Base-by-base conservation (phyloP, 2,888 invertebrate genomes). In the Nephrotoma flavescens region DNA sequence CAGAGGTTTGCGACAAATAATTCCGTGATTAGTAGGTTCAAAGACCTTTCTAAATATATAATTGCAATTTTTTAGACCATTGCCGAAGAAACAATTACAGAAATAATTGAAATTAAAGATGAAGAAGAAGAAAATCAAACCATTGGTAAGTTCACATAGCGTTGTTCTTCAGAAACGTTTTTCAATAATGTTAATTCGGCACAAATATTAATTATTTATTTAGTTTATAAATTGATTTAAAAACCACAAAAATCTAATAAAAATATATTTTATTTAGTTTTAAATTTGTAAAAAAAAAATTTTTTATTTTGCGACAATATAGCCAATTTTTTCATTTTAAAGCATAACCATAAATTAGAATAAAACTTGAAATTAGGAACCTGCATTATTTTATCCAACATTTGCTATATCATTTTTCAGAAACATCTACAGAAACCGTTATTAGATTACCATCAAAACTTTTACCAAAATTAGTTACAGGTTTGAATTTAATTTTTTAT, bases 71-170 rank as follows among this genome's bases (percentile, higher is more conserved):
- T 89, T 88, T 90, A 91, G 91, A 90, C 91, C 89, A 89, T 90
- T 88, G 89, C 91, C 88, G 91, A 91, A 89, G 91, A 91, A 87
- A 91, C 71, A 9, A 31, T 84, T 42, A 84, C 90, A 87, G 91
- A 91, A 88, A 88, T 91, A 45, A 90, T 90, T 88, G 90, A 91
- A 89, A 90, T 90, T 89, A 89, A 90, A 88, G 91, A 91, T 89
- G 91, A 84, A 41, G 15, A 52, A 71, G 71, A 71, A 71, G 71
- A 71, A 71, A 31, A 31, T 31, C 9, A 31, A 31, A 84, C n/a
- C 84, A 84, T 84, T n/a, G 91, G 91, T 91, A 90, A 90, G 91
- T 86, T 44, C 9, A 85, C 86, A 86, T 45, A 85, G 31, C 31
- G 85, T 85, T 45, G 12, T 19, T 11, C 44, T 19, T 19, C 71